Conservation (phyloP, 2,113 vertebrate genomes). For the Catharus minimus region DNA sequence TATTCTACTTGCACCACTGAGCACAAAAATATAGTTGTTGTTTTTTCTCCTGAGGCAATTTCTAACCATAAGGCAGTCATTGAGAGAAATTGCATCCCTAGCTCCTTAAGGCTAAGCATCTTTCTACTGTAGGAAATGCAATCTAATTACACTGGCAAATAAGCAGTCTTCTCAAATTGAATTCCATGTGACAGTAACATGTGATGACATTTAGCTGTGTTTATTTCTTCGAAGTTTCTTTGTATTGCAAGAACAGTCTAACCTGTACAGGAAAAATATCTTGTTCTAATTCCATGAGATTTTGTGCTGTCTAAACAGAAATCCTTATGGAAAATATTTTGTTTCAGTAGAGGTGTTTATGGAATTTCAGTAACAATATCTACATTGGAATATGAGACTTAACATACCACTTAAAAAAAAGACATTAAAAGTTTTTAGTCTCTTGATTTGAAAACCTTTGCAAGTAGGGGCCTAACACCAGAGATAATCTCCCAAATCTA, state of each 20-base stretch:
- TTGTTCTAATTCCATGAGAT: not conserved
- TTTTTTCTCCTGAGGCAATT: conserved; percentile 34
- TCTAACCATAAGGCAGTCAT: conserved; percentile 46
- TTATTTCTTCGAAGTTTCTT: conserved; percentile 14
- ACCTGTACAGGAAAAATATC: not conserved
- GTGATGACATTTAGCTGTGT: not conserved
- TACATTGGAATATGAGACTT: not conserved
- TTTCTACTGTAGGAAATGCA: conserved; percentile 41
- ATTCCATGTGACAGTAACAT: conserved; percentile 28
- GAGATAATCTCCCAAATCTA: conserved; percentile 23
- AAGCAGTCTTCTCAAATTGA: conserved; percentile 39
- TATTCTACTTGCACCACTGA: not conserved
- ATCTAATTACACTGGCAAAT: conserved; percentile 53
- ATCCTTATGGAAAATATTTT: not conserved
- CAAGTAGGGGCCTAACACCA: not conserved
- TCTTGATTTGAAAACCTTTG: not conserved
- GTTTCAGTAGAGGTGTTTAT: not conserved
- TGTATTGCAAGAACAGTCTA: not conserved
- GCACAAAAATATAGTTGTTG: not conserved
- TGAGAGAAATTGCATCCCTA: conserved; percentile 51
- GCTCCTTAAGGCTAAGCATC: conserved; percentile 56
- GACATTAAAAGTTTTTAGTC: not conserved
- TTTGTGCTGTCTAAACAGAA: not conserved
- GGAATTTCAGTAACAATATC: not conserved
- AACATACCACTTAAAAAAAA: not conserved